phyloP scores from a whole-genome alignment of 2,797 vertebrate species.

The Botia almorhae region DNA sequence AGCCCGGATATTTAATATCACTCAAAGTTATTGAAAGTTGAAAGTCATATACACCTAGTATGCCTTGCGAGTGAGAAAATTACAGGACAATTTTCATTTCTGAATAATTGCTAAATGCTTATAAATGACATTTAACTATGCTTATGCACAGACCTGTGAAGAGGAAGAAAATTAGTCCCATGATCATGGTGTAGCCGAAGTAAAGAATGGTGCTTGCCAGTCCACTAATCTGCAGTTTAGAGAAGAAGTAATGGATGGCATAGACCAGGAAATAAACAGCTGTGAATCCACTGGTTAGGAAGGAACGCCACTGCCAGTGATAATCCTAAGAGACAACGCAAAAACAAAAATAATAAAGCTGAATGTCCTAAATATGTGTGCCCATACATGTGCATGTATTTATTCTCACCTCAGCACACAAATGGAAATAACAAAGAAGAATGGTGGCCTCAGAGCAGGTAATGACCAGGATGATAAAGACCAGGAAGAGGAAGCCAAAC shows the following conservation, averaged over 20 bases:
- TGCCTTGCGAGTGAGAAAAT: too few species aligned
- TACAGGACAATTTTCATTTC: background rate
- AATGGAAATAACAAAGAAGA: slow-evolving; percentile 93
- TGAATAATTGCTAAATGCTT: background rate
- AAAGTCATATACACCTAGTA: too few species aligned
- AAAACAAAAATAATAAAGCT: background rate
- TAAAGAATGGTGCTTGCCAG: slow-evolving; percentile 93
- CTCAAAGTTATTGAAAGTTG: too few species aligned
- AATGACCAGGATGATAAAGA: slow-evolving; percentile 94
- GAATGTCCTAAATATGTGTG: background rate
- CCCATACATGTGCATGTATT: background rate
- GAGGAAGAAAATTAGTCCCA: slow-evolving; percentile 95
- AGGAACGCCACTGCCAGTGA: slow-evolving; percentile 96
- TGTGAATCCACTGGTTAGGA: slow-evolving; percentile 94
- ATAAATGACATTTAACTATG: background rate
- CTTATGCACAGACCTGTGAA: slow-evolving; percentile 83
- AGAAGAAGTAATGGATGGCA: slow-evolving; percentile 93
- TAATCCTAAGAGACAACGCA: slow-evolving; percentile 81
- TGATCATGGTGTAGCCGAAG: slow-evolving; percentile 94
- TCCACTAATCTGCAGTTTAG: slow-evolving; percentile 92
- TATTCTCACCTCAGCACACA: slow-evolving; percentile 88
- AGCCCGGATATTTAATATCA: too few species aligned
- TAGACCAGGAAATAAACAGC: slow-evolving; percentile 93
- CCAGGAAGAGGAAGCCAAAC: slow-evolving; percentile 94
- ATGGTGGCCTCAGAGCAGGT: slow-evolving; percentile 95